Percentiles rank a stretch among this genome's conserved stretches.
Evolutionary conservation across 2,797 vertebrate genomes (phyloP).

Genomic region (Vireo griseus): DNA sequence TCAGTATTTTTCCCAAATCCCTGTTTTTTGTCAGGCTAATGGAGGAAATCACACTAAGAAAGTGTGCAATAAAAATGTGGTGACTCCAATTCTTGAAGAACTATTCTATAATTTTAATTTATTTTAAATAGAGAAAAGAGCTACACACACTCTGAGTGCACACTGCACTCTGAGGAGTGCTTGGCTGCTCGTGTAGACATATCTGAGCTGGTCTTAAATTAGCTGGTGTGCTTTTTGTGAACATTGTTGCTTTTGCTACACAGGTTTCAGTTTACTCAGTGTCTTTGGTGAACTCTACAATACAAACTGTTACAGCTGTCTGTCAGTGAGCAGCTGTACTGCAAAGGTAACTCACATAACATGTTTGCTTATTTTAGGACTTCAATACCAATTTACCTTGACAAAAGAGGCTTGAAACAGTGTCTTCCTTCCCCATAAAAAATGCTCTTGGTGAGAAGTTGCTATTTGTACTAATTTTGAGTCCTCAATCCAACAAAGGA

Average conservation of each 20-base stretch:
- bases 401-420: background rate
- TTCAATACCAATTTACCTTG: background rate
- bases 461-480: background rate
- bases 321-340: background rate
- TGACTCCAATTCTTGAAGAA: background rate
- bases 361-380: background rate
- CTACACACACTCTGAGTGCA: fast-evolving
- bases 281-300: background rate
- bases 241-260: background rate
- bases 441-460: background rate
- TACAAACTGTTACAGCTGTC: background rate
- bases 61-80: background rate
- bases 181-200: background rate
- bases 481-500: background rate
- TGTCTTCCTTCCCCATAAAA: background rate
- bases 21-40: background rate
- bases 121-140: background rate
- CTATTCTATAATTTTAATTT: background rate
- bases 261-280: background rate
- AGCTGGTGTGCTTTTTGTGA: background rate
- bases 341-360: background rate
- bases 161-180: background rate
- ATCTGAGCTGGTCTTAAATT: background rate
- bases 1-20: background rate
- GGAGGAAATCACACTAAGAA: background rate